Conservation (phyloP, 2,797 vertebrate genomes). For the Protosalanx chinensis region DNA sequence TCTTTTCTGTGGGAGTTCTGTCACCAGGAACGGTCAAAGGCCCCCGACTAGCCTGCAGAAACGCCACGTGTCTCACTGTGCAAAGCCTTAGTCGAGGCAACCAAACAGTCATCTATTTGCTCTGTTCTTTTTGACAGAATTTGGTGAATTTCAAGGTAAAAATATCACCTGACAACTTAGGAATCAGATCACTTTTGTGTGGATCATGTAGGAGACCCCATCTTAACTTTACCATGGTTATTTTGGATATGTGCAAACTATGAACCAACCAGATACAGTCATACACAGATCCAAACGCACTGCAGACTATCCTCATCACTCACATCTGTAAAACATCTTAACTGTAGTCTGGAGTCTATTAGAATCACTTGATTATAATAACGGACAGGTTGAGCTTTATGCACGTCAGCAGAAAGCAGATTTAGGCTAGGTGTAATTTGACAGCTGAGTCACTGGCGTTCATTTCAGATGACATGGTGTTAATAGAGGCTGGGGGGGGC, state of each 20-base stretch:
- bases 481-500: not conserved
- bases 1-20: constrained; percentile 20
- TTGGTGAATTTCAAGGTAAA: not conserved
- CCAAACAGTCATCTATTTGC: no score
- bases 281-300: no score
- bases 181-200: not conserved
- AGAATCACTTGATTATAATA: no score
- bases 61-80: not conserved
- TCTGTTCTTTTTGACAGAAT: no score
- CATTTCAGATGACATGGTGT: constrained; percentile 13
- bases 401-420: not conserved
- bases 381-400: not conserved
- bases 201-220: not conserved
- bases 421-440: not conserved
- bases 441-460: constrained; percentile 3
- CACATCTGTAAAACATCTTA: no score
- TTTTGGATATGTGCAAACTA: no score
- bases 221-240: not conserved
- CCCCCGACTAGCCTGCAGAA: no score
- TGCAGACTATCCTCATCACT: no score
- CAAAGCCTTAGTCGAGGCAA: not conserved
- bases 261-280: no score
- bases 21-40: constrained; percentile 8
- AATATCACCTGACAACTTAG: not conserved
- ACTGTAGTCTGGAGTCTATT: no score